Evolutionary conservation across 2,888 invertebrate species (phyloP).

Genomic region (Eristalis pertinax): DNA sequence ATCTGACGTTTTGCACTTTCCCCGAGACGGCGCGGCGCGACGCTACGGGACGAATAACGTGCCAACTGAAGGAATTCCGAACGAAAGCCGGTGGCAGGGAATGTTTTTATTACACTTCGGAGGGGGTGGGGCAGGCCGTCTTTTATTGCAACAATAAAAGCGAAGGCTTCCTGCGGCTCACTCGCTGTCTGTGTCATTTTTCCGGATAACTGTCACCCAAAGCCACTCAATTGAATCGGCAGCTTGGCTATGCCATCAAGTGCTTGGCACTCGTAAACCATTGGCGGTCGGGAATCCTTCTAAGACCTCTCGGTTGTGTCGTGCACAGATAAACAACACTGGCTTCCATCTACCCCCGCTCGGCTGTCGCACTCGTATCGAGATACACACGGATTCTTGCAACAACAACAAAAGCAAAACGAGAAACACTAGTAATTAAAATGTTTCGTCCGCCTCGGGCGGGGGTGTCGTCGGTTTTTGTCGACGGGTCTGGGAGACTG

Average conservation of each 20-base stretch:
- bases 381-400: slow-evolving; percentile 34
- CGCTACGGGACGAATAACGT: background rate
- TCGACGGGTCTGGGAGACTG: background rate
- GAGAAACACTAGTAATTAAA: slow-evolving; percentile 69
- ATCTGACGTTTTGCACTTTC: slow-evolving; percentile 65
- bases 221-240: background rate
- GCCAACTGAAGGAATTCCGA: background rate
- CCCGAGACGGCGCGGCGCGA: background rate
- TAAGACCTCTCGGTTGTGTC: slow-evolving; percentile 6
- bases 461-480: background rate
- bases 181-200: background rate
- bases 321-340: background rate
- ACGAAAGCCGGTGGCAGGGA: background rate
- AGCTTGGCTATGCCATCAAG: slow-evolving; percentile 28
- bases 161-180: background rate
- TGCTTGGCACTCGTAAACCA: slow-evolving; percentile 14
- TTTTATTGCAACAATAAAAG: background rate
- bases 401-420: slow-evolving; percentile 61
- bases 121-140: background rate
- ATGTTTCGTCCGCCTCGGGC: slow-evolving; percentile 39
- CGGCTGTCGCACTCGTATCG: background rate
- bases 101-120: background rate
- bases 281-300: slow-evolving; percentile 1
- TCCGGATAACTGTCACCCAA: background rate
- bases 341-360: background rate